Evolutionary conservation across 2,888 invertebrate genomes (phyloP).

Genomic region (Diplolepis rosae): DNA sequence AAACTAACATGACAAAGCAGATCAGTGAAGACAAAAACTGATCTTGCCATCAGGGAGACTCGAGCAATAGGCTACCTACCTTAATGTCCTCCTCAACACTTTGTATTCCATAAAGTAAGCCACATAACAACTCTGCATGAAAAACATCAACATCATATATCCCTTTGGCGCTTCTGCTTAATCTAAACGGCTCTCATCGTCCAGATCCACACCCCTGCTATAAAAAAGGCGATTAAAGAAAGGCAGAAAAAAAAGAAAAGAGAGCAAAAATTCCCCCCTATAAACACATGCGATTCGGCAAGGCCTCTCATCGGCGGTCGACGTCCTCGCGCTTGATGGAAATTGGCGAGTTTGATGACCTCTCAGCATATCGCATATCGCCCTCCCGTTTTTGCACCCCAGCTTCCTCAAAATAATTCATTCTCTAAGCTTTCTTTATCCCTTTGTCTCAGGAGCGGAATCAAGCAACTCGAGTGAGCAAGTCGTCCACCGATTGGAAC

Average conservation of each 20-base stretch:
- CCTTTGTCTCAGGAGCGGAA: conserved; percentile 13
- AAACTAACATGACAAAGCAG: background rate
- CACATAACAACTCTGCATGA: conserved; percentile 19
- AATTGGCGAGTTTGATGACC: conserved; percentile 26
- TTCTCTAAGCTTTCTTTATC: conserved; percentile 7
- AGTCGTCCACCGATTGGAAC: conserved; percentile 17
- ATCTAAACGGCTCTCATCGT: conserved; percentile 31
- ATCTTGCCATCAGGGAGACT: background rate
- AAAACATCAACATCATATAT: conserved; percentile 19
- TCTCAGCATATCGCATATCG: conserved; percentile 4
- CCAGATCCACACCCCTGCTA: conserved; percentile 3
- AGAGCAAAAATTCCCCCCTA: background rate
- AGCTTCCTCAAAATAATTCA: conserved; percentile 19
- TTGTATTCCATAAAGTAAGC: conserved; percentile 15
- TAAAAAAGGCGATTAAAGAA: conserved; percentile 25
- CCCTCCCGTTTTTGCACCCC: conserved; percentile 1
- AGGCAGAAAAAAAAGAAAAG: background rate
- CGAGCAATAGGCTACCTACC: conserved; percentile 15
- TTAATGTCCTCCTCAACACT: conserved; percentile 9
- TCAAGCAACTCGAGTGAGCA: conserved; percentile 7
- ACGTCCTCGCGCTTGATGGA: conserved; percentile 15
- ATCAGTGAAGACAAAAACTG: background rate
- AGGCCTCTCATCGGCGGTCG: conserved; percentile 10
- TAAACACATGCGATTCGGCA: conserved; percentile 9
- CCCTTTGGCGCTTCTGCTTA: conserved; percentile 18